phyloP scores from a whole-genome alignment of 2,797 vertebrate genomes.

The Enteromius mattozi region DNA sequence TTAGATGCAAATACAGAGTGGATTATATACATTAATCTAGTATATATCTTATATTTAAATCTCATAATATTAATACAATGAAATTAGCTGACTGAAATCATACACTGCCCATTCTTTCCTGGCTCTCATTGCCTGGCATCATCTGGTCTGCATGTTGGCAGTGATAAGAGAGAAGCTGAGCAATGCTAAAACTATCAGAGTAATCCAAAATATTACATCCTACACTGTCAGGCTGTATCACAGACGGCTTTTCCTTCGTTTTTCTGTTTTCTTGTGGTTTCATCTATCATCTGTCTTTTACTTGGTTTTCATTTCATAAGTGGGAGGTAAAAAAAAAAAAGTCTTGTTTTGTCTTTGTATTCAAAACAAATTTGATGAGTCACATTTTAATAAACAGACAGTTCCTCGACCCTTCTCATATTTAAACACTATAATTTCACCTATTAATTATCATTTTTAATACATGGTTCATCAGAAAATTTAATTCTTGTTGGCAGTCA shows the following conservation, averaged over 20 bases:
- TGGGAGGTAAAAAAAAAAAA: background rate
- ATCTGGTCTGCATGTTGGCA: constrained; percentile 19
- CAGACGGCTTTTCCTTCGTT: background rate
- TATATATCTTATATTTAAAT: constrained; percentile 14
- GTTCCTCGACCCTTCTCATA: background rate
- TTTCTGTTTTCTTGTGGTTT: background rate
- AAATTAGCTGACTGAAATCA: constrained; percentile 21
- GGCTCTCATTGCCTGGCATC: constrained; percentile 21
- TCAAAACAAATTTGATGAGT: background rate
- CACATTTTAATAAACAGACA: background rate
- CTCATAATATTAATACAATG: constrained; percentile 8
- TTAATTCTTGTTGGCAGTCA: background rate
- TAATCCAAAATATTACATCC: constrained; percentile 16
- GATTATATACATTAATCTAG: background rate
- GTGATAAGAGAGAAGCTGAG: constrained; percentile 28
- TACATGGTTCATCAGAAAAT: background rate
- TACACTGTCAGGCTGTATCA: constrained; percentile 3
- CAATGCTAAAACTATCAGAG: constrained; percentile 15
- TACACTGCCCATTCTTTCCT: constrained; percentile 15
- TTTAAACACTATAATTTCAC: background rate
- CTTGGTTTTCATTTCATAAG: background rate
- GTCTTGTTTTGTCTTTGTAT: background rate
- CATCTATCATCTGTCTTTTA: background rate
- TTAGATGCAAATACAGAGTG: background rate
- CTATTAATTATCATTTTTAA: background rate